Evolutionary conservation across 2,888 invertebrate species (phyloP), one percentile per base, ranked within the genome.

Genomic region (Cyclophora punctaria): DNA sequence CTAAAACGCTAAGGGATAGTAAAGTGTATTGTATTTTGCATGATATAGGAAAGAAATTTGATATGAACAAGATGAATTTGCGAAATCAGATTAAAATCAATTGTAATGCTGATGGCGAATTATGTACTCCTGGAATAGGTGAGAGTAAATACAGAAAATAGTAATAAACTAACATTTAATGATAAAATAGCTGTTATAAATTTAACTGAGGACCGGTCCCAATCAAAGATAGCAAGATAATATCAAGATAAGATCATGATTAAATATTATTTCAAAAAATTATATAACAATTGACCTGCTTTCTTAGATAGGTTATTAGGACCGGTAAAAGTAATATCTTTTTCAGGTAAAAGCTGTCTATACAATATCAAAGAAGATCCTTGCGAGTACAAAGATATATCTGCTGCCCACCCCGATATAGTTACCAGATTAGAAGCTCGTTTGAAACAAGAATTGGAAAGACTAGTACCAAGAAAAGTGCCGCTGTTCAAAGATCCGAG

Each of bases 351-450:
- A 43, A 55, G 62, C 35, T 86, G 85, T 51, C 66, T 86, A 44
- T 85, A 70, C 56, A 78, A 85, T 55, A 78, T 86, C 5, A 75
- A 66, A 51, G 61, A 73, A 35, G 86, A 86, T 63, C 83, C 84
- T 0, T 86, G 86, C 55, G 86, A 86, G 63, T 67, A 53, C 3
- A 64, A 52, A 51, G 79, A 86, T 48, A 57, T 85, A 55, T 77
- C 80, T 6, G 51, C 48, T 0, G 47, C 34, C 1, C 54, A 75
- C 55, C 73, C 75, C 5, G 71, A 77, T 35, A 54, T 83, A n/a
- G 72, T 72, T 3, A 46, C 59, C 3, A 64, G 50, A 33, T 57
- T 86, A 61, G 55, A 59, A 5, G 35, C 41, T 3, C 59, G 63
- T 7, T 57, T 85, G 51, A 52, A 66, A 50, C 51, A 44, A 4